Evolutionary conservation across 2,888 invertebrate genomes (phyloP).

Genomic region (Terebella lapidaria): DNA sequence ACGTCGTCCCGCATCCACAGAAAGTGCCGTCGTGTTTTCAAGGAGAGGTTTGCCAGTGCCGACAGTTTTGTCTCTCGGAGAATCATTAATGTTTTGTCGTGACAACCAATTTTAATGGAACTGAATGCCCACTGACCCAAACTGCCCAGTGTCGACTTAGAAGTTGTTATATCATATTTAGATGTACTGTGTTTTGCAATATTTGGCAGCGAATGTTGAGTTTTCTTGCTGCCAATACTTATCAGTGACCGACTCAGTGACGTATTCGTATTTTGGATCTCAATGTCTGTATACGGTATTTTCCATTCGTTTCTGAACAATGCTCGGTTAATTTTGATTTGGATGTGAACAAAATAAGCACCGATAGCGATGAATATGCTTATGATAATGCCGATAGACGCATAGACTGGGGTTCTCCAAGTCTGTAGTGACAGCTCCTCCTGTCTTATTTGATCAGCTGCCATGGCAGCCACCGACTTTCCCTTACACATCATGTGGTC

Average conservation of each 20-base stretch:
- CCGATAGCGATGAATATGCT: slow-evolving; percentile 23
- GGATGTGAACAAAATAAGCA: slow-evolving; percentile 28
- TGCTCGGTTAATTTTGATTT: slow-evolving; percentile 28
- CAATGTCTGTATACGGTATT: neutral
- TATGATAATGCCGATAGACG: slow-evolving; percentile 24
- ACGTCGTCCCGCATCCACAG: slow-evolving; percentile 36
- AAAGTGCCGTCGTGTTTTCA: slow-evolving; percentile 26
- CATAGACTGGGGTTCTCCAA: slow-evolving; percentile 30
- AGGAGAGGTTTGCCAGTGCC: neutral
- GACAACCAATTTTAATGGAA: neutral
- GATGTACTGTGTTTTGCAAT: neutral
- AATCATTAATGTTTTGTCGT: neutral
- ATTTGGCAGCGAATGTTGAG: neutral
- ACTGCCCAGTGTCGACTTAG: neutral
- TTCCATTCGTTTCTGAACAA: slow-evolving; percentile 21
- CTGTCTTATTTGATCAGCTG: slow-evolving; percentile 24
- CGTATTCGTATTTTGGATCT: neutral
- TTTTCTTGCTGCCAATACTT: too few relatives aligned
- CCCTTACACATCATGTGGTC: slow-evolving; percentile 32
- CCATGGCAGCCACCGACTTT: slow-evolving; percentile 26
- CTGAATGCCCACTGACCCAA: neutral
- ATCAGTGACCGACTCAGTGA: too few relatives aligned
- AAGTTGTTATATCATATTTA: neutral
- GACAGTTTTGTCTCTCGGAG: neutral
- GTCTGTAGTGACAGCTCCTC: slow-evolving; percentile 25